Base-by-base conservation (phyloP, 1,140 invertebrate species). In the Drosophila sproati region DNA sequence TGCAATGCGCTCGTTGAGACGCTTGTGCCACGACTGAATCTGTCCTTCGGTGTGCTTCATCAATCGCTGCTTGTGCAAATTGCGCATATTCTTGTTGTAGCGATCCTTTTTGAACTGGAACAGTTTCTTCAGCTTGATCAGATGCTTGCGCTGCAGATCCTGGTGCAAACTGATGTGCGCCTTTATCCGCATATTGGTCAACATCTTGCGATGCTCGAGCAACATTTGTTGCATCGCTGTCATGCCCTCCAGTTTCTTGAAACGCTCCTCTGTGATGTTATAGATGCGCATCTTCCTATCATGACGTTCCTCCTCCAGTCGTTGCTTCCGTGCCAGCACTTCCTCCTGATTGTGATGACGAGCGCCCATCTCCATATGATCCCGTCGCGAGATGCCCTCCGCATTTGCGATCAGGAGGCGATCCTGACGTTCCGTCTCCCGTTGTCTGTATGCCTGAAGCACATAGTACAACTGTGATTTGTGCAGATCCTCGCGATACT, bases 401-500 rank as follows among this genome's bases (percentile, higher is more conserved):
- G 91, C 91, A 63, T 91, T 90, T 5, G 74, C 75, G 2, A 92
- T 91, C 12, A 92, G 47, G 48, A 85, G 50, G 0, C 89, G 77
- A 78, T 92, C 91, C 4, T 78, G 77, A 10, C 91, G 85, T 35
- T 92, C 91, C 8, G 72, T 74, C 48, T 92, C 91, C 4, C 91
- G 73, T 8, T 70, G 59, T 31, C 79, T 80, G 29, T 91, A 77
- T 7, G 90, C 89, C 59, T 92, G 80, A n/a, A 92, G 60, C 2
- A 92, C 77, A 61, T 88, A 85, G 66, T 90, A 91, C 4, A 92
- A 52, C 63, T 92, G 77, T 0, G 85, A 78, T 39, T 91, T 94
- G 87, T 93, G 82, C 56, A 92, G 67, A 43, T 85, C 73, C 73
- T 80, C 69, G 35, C 91, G 91, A 70, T 86, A 91, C 34, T 86